Evolutionary conservation across 2,888 invertebrate genomes (phyloP), one percentile per base, ranked within the genome.

Genomic region (Furcula furcula): DNA sequence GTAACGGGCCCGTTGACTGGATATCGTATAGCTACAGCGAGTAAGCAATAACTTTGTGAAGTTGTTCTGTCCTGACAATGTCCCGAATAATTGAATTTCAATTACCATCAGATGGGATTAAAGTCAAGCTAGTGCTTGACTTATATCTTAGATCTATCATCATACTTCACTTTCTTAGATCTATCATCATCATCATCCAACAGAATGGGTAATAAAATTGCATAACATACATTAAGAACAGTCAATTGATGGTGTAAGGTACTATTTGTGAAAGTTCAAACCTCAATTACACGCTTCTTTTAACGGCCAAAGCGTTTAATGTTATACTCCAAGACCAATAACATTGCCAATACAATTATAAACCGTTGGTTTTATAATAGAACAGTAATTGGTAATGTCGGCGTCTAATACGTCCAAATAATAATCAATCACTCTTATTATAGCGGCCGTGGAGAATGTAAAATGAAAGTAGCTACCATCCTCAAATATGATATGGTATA

Each of bases 201-300:
- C n/a, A n/a, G n/a, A n/a, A 9, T 21, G 3, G 1, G n/a, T 10
- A 10, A 9, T 21, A 9, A 6, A 2, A 22, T 22, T 11, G 9
- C 5, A 22, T n/a, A 9, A 31, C 6, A 13, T 19, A 13, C 7
- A 23, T 18, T 4, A 7, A 11, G 2, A 37, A 18, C 10, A 34
- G 29, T 21, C 10, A 12, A 23, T n/a, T 28, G 9, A 20, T 13
- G 22, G 7, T 21, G 19, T 27, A 20, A 25, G 18, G 7, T 18
- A 26, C 12, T 19, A 21, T n/a, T n/a, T 29, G 35, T 15, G 27
- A 27, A 27, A 27, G 27, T 27, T 27, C 15, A 13, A 26, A 14
- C 14, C 6, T 9, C 27, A 27, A 27, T 27, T 14, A 27, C 15
- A 9, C 15, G 10, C 15, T 15, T 27, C 27, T 15, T 27, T 27